Percentiles rank a stretch among this genome's conserved stretches.
Evolutionary conservation across 1,140 invertebrate species (phyloP).

Genomic region (Pemphigus obesinymphae): DNA sequence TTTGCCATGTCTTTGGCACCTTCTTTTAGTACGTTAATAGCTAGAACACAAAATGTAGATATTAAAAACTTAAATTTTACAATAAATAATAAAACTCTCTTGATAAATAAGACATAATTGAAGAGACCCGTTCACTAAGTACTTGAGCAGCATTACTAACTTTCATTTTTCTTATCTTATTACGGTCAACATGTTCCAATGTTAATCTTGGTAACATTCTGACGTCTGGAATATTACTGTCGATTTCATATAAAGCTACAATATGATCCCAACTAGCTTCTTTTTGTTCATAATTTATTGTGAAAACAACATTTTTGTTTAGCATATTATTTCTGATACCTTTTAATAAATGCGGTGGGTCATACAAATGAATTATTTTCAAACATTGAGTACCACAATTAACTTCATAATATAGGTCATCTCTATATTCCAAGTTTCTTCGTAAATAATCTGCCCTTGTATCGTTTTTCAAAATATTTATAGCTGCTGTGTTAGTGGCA

Average conservation of each 20-base stretch:
- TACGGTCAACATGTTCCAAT: background rate
- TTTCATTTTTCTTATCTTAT: background rate
- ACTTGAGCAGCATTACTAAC: background rate
- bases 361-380: background rate
- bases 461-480: background rate
- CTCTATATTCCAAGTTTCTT: too few relatives aligned
- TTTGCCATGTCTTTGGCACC: background rate
- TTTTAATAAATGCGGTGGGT: background rate
- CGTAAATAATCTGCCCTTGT: background rate
- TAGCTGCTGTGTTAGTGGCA: background rate
- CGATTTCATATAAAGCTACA: background rate
- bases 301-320: background rate
- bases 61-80: too few relatives aligned
- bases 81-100: too few relatives aligned
- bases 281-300: background rate
- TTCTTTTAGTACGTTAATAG: too few relatives aligned
- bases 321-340: background rate
- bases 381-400: background rate
- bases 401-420: background rate
- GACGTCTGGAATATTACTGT: background rate
- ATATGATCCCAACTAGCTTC: background rate
- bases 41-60: too few relatives aligned
- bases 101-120: background rate
- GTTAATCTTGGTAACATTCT: too few relatives aligned
- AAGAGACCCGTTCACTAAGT: too few relatives aligned